Evolutionary conservation across 2,113 vertebrate species (phyloP), one percentile per base, ranked within the genome.

Genomic region (Pithys albifrons): DNA sequence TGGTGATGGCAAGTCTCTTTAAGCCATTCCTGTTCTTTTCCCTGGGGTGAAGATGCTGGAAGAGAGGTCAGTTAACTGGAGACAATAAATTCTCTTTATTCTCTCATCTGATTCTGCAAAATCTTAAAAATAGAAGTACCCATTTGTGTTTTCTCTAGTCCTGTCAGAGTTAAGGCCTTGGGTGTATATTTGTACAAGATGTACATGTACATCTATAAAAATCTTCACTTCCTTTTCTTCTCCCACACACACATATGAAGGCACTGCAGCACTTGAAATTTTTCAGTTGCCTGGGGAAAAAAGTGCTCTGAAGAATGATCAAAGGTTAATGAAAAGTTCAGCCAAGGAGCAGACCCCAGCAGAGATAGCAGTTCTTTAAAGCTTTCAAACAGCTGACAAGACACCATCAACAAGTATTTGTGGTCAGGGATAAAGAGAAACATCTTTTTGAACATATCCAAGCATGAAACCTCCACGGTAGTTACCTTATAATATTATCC

Each of bases 241-340:
- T 80, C 74, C 66, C 45, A 75, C 76, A 5, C 76, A 7, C 27
- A 29, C 48, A n/a, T 14, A 55, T 1, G 0, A 75, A 90, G 1
- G 3, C n/a, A 33, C 59, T 83, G 61, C 23, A 9, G 65, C 52
- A 49, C 48, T 92, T 46, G 59, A 54, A 76, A 96, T 74, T 65
- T 79, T 88, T 86, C 88, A 81, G 64, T 49, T 62, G 51, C 76
- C 70, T 2, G 2, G 72, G 77, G 76, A 92, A 79, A 91, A 86
- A 85, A 85, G 20, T 19, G 48, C 79, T 90, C 41, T 7, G 7
- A 95, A 84, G 90, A 86, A 85, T 18, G 76, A 92, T 91, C 57
- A 92, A 93, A 94, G 88, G 95, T 96, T 96, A 96, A 97, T 94
- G 96, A 84, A 86, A 83, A 95, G 93, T 95, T 94, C 83, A 93